These are phyloP conservation scores for Xenus cinereus DNA, from an alignment of 2,113 vertebrate species.

Conservation along the genomic window DNA sequence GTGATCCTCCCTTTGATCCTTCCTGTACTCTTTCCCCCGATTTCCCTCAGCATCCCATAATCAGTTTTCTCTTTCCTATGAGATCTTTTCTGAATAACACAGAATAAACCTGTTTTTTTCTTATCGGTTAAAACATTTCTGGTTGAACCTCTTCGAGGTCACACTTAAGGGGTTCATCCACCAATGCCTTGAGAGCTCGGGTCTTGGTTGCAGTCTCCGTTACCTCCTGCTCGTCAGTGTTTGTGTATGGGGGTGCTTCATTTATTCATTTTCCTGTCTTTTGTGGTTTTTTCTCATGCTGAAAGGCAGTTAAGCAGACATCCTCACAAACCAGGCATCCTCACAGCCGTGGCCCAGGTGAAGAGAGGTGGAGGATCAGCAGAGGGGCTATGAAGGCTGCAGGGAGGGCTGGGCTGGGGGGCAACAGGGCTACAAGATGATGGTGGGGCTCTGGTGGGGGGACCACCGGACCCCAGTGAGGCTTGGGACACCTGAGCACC, in stretches of 20 bases:
- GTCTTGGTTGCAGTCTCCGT: background rate
- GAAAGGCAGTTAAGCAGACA: background rate
- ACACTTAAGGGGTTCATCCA: background rate
- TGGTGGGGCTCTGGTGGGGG: background rate
- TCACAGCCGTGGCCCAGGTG: background rate
- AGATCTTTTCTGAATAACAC: background rate
- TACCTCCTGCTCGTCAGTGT: fast-evolving
- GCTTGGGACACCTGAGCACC: background rate
- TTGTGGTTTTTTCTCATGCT: background rate
- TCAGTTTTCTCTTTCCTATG: background rate
- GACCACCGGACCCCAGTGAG: background rate
- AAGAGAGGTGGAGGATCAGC: background rate
- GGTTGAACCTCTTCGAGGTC: background rate
- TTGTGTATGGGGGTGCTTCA: background rate
- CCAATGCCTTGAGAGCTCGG: background rate
- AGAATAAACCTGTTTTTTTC: background rate
- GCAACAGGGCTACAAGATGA: background rate
- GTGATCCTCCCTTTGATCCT: background rate
- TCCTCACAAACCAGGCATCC: background rate
- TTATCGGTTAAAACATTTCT: background rate
- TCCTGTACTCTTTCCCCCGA: fast-evolving
- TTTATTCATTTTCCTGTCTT: background rate
- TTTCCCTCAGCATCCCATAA: background rate
- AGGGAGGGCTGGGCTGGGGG: background rate
- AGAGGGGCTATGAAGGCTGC: background rate